Percentiles rank a stretch among this genome's conserved stretches.
Evolutionary conservation across 2,888 invertebrate genomes (phyloP).

Genomic region (Chrysina gloriosa): DNA sequence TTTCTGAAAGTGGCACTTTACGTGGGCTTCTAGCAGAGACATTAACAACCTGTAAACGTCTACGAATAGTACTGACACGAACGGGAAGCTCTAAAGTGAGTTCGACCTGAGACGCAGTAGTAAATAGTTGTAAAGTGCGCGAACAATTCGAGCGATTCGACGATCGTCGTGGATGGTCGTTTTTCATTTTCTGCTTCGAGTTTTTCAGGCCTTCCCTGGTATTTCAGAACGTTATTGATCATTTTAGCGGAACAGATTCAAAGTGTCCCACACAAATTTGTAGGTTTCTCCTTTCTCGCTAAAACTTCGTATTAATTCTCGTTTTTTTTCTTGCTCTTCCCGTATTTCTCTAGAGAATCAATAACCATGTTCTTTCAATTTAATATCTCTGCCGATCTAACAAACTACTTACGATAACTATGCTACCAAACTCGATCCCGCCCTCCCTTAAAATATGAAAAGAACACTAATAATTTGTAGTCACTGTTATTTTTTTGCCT

Average conservation of each 20-base stretch:
- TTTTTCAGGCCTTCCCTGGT: too few relatives aligned
- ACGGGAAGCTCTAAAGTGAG: not conserved
- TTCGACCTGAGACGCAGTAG: too few relatives aligned
- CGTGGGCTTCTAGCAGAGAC: not conserved
- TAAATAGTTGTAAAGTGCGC: not conserved
- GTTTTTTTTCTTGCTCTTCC: too few relatives aligned
- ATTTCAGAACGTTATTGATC: too few relatives aligned
- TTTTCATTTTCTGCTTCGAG: not conserved
- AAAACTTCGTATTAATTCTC: too few relatives aligned
- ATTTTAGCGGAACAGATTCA: too few relatives aligned
- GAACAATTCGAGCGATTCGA: not conserved
- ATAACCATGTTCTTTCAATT: not conserved
- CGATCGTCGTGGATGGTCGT: not conserved
- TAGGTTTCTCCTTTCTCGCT: too few relatives aligned
- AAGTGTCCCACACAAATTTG: too few relatives aligned
- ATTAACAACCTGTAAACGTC: not conserved
- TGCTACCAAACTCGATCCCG: not conserved
- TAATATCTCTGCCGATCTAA: not conserved
- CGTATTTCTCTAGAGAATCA: not conserved
- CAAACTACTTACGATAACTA: not conserved
- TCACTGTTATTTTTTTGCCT: not conserved
- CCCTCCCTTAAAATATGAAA: not conserved
- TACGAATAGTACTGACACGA: not conserved
- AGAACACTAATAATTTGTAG: too few relatives aligned
- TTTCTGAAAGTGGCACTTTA: not conserved